These are phyloP conservation scores for Drosophila baimaii DNA, from an alignment of 1,140 invertebrate species.

Conservation along the genomic window DNA sequence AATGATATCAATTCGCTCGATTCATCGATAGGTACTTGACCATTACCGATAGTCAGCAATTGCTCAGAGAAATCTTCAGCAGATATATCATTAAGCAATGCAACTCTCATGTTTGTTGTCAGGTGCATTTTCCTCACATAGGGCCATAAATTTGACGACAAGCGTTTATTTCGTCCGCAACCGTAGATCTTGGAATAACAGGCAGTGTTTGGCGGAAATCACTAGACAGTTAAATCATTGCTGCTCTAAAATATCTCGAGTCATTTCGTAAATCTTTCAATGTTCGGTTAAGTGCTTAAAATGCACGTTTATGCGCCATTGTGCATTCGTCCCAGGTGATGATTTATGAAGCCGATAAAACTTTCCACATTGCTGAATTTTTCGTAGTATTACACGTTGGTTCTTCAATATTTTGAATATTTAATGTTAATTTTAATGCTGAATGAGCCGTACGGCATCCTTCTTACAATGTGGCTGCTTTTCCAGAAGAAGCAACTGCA, in stretches of 20 bases:
- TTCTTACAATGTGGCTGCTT: conserved; percentile 84
- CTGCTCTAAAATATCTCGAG: conserved; percentile 56
- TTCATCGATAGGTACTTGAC: conserved; percentile 1
- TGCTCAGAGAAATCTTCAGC: too few relatives aligned
- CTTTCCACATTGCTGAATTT: conserved; percentile 8
- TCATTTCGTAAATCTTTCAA: conserved; percentile 56
- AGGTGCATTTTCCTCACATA: too few relatives aligned
- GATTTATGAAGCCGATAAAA: conserved; percentile 10
- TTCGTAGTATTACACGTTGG: conserved; percentile 79
- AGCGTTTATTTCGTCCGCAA: not conserved
- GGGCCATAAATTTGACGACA: too few relatives aligned
- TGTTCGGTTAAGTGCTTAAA: conserved; percentile 81
- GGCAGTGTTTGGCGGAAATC: conserved; percentile 49
- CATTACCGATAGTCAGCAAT: conserved; percentile 4
- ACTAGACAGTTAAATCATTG: conserved; percentile 54
- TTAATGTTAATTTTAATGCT: too few relatives aligned
- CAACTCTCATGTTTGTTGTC: too few relatives aligned
- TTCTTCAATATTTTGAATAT: conserved; percentile 60
- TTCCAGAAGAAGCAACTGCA: conserved; percentile 24
- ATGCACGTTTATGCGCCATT: conserved; percentile 52
- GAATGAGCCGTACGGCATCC: conserved; percentile 77
- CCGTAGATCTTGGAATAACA: conserved; percentile 17
- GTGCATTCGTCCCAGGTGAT: not conserved
- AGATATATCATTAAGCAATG: too few relatives aligned
- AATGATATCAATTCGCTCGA: not conserved